Evolutionary conservation across 64 coral and sea anemone genomes (phyloP), one percentile per base, ranked within the genome.

Genomic region (Stichodactyla helianthus): DNA sequence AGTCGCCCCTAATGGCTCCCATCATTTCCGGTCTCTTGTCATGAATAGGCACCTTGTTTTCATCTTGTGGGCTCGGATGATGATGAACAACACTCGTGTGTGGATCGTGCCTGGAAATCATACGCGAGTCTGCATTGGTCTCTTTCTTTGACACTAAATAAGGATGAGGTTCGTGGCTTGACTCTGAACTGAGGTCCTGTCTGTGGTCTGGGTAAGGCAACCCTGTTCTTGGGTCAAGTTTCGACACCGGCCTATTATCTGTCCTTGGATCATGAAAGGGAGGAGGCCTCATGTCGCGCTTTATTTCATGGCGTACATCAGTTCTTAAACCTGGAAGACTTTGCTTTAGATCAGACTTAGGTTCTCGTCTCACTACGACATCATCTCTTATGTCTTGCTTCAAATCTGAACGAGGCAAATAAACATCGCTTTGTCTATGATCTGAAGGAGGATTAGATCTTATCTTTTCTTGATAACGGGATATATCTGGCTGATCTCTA

Each of bases 331-430:
- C 26, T 6, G 68, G 68, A 23, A 74, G 12, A 74, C 25, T 74
- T 74, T 74, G 68, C 68, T 74, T 74, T 12, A 53, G 78, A 20
- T 81, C 78, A 22, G 78, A 50, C 53, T 81, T 81, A 81, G 78
- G 3, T 16, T 81, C 78, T 52, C 52, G 35, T 81, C 52, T 44
- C 11, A 81, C 53, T 50, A 54, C 52, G 13, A 23, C 50, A 51
- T 53, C 77, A 52, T 81, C 35, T 44, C 35, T 44, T 44, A 44
- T 44, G 35, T 44, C 78, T 81, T 51, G 50, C 78, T 23, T 81
- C 17, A 54, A 52, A 52, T 79, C 77, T 50, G 77, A 23, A 10
- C 13, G 12, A 79, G 3, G 7, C 11, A 79, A 15, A 81, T 81
- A 31, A 81, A 81, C 13, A 81, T 81, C 78, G 11, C 23, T 23